These are phyloP conservation scores for Morelia viridis DNA, from an alignment of 2,797 vertebrate genomes.

Conservation along the genomic window DNA sequence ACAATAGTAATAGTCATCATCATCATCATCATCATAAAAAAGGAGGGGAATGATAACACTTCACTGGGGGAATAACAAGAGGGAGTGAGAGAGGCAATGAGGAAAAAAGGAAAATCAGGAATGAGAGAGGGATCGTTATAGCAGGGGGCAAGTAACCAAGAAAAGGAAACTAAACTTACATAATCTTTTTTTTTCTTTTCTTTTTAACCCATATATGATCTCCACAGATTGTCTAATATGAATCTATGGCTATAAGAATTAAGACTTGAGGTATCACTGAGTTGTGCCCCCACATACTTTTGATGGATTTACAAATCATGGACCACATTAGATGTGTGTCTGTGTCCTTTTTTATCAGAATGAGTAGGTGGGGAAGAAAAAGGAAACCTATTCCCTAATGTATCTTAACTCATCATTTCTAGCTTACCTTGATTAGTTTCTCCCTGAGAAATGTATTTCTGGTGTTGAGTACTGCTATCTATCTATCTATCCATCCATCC, in stretches of 20 bases:
- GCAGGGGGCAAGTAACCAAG: background rate
- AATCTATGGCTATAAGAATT: background rate
- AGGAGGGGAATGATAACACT: background rate
- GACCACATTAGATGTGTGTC: background rate
- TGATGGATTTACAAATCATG: background rate
- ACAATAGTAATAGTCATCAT: background rate
- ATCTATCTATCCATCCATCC: background rate
- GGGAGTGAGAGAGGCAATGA: background rate
- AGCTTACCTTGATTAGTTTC: background rate
- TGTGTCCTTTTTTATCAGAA: background rate
- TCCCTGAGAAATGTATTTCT: background rate
- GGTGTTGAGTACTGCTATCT: too few species aligned
- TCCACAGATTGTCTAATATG: background rate
- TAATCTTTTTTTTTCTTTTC: background rate
- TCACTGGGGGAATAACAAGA: conserved; percentile 22
- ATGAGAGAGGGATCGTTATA: background rate
- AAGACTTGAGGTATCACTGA: background rate
- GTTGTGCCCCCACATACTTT: background rate
- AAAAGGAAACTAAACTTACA: background rate
- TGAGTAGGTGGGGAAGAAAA: background rate
- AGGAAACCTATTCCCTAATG: background rate
- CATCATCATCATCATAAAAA: background rate
- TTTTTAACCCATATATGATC: background rate
- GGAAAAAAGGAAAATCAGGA: background rate
- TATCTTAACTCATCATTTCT: background rate